Evolutionary conservation across 2,888 invertebrate species (phyloP), one percentile per base, ranked within the genome.

Genomic region (Dysmachus trigonus): DNA sequence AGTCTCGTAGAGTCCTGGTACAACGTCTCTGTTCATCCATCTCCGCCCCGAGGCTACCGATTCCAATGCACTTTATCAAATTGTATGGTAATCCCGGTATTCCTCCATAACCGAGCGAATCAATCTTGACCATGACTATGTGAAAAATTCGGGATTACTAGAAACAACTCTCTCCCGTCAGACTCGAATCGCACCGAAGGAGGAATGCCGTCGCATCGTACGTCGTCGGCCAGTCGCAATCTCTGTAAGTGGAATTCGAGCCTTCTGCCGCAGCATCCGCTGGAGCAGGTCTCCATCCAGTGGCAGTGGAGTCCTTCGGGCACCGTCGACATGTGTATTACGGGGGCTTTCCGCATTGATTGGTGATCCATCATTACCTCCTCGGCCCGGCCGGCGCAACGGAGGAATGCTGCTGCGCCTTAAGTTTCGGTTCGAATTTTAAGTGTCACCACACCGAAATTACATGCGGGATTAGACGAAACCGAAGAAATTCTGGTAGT

Each of bases 91-190:
- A 87, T 87, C 87, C 87, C 35, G 51, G 82, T 71, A 86, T 87
- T 87, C 77, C 33, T 77, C 72, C 27, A 35, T 35, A 79, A 85
- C 51, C 30, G 51, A 73, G 85, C 85, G 83, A 85, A 87, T 87
- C 86, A 87, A 87, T 87, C 87, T 87, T 87, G 87, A 86, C 86
- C 87, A 72, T 87, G 87, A 87, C 86, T 87, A 83, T 62, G 81
- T 81, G 81, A 81, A 81, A 81, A 53, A 81, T 81, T 81, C 22
- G 62, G 81, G 81, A 81, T 81, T 81, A 81, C 81, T 81, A 53
- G 81, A 81, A 81, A 81, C 81, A 81, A 81, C 81, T 81, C 47
- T 0, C 2, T 27, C 10, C 47, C 1, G 8, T 27, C 10, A 22
- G 53, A 10, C 53, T 22, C 8, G 53, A 10, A 22, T 22, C 8